These are phyloP conservation scores for Drosophila watanabei DNA, from an alignment of 1,140 invertebrate genomes.

Conservation along the genomic window DNA sequence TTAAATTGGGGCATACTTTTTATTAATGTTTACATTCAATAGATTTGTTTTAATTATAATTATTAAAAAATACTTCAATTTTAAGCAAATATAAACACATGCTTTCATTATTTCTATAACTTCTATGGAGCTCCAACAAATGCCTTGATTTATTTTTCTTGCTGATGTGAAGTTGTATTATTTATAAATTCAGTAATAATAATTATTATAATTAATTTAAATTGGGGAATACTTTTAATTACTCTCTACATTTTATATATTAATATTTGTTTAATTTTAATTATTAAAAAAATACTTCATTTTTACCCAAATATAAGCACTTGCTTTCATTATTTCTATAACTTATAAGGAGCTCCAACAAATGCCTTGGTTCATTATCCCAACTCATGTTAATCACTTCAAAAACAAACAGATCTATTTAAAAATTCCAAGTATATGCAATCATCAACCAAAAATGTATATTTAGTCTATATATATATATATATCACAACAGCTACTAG, in stretches of 20 bases:
- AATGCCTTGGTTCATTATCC: not conserved
- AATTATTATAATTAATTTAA: not conserved
- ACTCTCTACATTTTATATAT: not conserved
- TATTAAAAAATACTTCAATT: no score
- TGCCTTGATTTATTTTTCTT: no score
- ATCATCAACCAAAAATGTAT: not conserved
- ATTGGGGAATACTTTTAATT: not conserved
- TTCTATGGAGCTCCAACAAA: no score
- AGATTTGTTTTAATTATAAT: no score
- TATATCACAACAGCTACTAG: not conserved
- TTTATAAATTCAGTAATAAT: not conserved
- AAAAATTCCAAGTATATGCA: not conserved
- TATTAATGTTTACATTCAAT: no score
- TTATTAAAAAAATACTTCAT: not conserved
- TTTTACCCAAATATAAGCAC: not conserved
- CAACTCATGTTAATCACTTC: not conserved
- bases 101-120: no score
- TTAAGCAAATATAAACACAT: no score
- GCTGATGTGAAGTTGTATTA: no score
- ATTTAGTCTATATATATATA: not conserved
- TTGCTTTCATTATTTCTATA: not conserved
- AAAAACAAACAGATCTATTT: slow-evolving; percentile 6
- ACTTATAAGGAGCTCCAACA: not conserved
- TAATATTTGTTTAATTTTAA: not conserved
- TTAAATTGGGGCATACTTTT: no score